These are phyloP conservation scores for Mesocentrotus franciscanus DNA, from an alignment of 53 echinoderm and acorn worm species.

Conservation along the genomic window DNA sequence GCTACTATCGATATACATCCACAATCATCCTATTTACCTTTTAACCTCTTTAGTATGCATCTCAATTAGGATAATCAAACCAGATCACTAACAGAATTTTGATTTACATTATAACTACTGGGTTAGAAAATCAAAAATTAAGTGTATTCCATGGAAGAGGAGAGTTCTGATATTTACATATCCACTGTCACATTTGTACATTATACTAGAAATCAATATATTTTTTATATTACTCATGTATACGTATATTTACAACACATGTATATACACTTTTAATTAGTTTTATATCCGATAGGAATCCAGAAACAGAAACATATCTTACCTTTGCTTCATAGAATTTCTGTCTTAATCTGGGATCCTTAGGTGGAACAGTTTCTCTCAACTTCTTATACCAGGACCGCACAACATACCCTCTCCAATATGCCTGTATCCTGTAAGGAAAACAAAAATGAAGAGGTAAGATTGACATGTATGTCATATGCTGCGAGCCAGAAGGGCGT, in stretches of 20 bases:
- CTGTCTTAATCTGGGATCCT: conserved; percentile 87
- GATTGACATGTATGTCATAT: background rate
- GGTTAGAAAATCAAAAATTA: background rate
- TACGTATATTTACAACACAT: no score
- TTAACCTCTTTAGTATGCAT: background rate
- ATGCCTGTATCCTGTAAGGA: conserved; percentile 86
- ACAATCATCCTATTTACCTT: background rate
- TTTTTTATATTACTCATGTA: no score
- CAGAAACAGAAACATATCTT: background rate
- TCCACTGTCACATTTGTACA: background rate
- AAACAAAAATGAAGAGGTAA: background rate
- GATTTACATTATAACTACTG: background rate
- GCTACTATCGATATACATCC: no score
- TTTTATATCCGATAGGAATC: background rate
- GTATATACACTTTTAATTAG: no score
- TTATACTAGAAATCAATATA: no score
- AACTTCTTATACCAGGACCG: conserved; percentile 91
- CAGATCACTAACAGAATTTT: background rate
- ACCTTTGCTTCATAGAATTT: conserved; percentile 97
- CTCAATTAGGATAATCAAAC: background rate
- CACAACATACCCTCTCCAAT: conserved; percentile 95
- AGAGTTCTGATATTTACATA: background rate
- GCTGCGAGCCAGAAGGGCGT: background rate
- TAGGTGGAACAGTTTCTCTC: conserved; percentile 91
- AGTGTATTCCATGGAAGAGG: background rate